Percentiles rank a stretch among this genome's conserved stretches.
phyloP scores from a whole-genome alignment of 1,140 invertebrate species.

The Macrobrachium rosenbergii region DNA sequence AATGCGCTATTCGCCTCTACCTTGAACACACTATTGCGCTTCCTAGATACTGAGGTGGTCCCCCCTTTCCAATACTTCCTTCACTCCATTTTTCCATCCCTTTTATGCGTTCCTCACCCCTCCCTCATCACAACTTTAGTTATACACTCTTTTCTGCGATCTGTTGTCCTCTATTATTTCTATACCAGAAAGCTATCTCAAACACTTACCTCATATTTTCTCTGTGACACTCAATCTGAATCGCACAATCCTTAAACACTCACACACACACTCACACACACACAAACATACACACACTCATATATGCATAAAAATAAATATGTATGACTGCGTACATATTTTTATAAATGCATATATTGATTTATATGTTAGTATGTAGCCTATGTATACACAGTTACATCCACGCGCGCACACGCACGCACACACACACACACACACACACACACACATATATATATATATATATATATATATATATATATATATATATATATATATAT shows the following conservation, averaged over 20 bases:
- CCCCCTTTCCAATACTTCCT: neutral
- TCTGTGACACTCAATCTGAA: no score
- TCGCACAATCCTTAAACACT: no score
- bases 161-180: neutral
- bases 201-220: neutral
- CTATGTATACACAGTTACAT: no score
- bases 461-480: no score
- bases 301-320: neutral
- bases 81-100: neutral
- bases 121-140: neutral
- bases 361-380: no score
- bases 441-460: no score
- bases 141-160: neutral
- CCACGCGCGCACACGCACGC: no score
- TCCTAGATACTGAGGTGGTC: neutral
- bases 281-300: constrained; percentile 11
- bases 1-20: no score
- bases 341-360: no score
- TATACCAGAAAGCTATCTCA: neutral
- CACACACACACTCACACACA: constrained; percentile 17
- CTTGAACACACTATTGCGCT: neutral
- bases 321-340: no score
- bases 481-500: no score
- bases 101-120: neutral
- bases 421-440: no score